These are phyloP conservation scores for Podarcis muralis DNA, from an alignment of 2,113 vertebrate species.

Conservation along the genomic window DNA sequence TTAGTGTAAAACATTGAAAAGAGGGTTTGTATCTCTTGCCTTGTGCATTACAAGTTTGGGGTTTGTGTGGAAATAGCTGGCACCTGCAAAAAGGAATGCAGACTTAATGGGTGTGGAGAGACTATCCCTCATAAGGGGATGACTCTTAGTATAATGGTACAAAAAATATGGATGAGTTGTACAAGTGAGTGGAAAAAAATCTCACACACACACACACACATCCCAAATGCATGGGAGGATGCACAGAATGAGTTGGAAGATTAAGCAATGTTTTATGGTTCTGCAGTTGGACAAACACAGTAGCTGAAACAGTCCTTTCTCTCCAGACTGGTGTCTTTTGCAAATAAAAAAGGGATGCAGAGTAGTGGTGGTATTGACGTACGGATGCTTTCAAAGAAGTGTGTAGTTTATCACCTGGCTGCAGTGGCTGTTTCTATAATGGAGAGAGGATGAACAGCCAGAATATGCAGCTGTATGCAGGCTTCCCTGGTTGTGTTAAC, in stretches of 20 bases:
- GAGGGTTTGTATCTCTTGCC: neutral
- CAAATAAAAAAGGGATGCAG: constrained; percentile 18
- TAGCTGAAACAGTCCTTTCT: constrained; percentile 21
- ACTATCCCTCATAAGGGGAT: neutral
- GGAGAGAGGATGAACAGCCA: constrained; percentile 51
- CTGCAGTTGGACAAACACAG: neutral
- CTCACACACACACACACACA: neutral
- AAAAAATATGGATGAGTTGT: neutral
- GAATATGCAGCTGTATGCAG: constrained; percentile 11
- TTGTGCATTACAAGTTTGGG: neutral
- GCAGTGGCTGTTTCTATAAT: constrained; percentile 37
- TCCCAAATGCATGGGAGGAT: neutral
- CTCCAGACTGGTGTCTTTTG: constrained; percentile 30
- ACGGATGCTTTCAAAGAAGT: constrained; percentile 29
- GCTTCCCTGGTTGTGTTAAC: constrained; percentile 19
- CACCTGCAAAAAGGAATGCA: neutral
- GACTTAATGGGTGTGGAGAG: neutral
- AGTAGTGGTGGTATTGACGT: constrained; percentile 4
- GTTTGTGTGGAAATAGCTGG: neutral
- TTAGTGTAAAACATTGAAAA: neutral
- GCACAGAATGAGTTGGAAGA: constrained; percentile 18
- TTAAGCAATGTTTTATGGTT: neutral
- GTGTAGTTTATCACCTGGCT: constrained; percentile 49
- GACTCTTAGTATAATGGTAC: neutral
- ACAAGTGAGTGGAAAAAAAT: neutral